A percentile compares a stretch with the other conserved stretches of the same genome.
These are phyloP conservation scores for Vanacampus margaritifer DNA, from an alignment of 2,113 vertebrate species.

Conservation along the genomic window DNA sequence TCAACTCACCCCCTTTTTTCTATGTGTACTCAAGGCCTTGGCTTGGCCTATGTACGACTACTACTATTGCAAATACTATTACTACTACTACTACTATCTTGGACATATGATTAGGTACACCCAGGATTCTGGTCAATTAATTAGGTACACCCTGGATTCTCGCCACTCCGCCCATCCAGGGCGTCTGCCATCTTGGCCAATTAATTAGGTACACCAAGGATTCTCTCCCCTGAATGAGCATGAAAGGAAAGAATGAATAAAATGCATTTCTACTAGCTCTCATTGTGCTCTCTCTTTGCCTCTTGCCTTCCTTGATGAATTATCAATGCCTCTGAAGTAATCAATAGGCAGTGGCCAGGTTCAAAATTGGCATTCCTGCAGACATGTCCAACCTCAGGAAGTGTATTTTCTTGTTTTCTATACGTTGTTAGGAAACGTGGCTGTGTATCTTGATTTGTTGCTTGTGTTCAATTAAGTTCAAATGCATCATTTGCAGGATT, in stretches of 20 bases:
- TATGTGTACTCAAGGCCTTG: too few relatives aligned
- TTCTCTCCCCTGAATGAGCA: conserved; percentile 18
- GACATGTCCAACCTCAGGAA: conserved; percentile 39
- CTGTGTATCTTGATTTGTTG: conserved; percentile 36
- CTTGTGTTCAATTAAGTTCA: conserved; percentile 16
- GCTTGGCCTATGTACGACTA: too few relatives aligned
- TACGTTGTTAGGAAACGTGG: conserved; percentile 19
- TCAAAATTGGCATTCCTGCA: conserved; percentile 57
- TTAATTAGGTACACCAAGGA: too few relatives aligned
- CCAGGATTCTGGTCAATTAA: too few relatives aligned
- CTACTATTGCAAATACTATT: too few relatives aligned
- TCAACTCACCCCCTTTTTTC: too few relatives aligned
- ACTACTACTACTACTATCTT: too few relatives aligned
- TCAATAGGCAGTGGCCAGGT: conserved; percentile 64
- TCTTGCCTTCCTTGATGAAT: conserved; percentile 56
- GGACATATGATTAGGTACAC: too few relatives aligned
- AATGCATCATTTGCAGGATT: conserved; percentile 20
- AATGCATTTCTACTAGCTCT: conserved; percentile 26
- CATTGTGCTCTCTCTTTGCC: conserved; percentile 15
- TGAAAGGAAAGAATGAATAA: conserved; percentile 32
- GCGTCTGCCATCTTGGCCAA: too few relatives aligned
- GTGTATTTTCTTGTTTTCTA: conserved; percentile 17
- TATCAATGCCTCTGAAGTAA: conserved; percentile 68
- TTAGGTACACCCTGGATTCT: too few relatives aligned
- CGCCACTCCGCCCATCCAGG: too few relatives aligned